Percentiles rank a stretch among this genome's conserved stretches.
These are phyloP conservation scores for Aradophagus sp. DNA, from an alignment of 1,140 invertebrate genomes.

Conservation along the genomic window DNA sequence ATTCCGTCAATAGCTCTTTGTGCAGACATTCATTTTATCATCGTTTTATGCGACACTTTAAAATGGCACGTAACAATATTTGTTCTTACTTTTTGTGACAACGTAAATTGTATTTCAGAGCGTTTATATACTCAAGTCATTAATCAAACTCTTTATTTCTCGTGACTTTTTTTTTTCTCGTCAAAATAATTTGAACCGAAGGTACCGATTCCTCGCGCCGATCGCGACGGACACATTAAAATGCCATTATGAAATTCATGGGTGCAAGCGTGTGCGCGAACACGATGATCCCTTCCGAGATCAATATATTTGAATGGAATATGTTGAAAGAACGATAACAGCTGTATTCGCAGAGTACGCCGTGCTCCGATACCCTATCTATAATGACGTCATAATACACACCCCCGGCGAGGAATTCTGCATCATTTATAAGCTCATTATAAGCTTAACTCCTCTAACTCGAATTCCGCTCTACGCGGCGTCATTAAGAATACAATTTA, in stretches of 20 bases:
- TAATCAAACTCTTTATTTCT: no score
- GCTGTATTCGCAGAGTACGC: constrained; percentile 3
- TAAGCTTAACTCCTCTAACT: constrained; percentile 11
- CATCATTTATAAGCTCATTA: constrained; percentile 22
- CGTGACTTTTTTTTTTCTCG: no score
- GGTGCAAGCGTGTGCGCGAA: neutral
- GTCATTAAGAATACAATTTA: constrained; percentile 2
- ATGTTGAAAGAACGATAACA: constrained; percentile 17
- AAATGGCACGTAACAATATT: no score
- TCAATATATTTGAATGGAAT: constrained; percentile 16
- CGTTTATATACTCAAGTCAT: no score
- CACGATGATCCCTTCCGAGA: constrained; percentile 4
- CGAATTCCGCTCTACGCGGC: constrained; percentile 4
- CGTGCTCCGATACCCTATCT: constrained; percentile 5
- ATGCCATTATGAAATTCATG: neutral
- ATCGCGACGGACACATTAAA: no score
- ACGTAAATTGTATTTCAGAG: no score
- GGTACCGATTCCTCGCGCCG: no score
- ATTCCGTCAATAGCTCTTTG: no score
- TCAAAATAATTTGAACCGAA: no score
- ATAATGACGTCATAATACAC: constrained; percentile 12
- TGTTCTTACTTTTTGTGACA: no score
- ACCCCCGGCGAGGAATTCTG: constrained; percentile 8
- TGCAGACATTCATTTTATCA: no score
- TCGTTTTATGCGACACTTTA: no score